Evolutionary conservation across 2,113 vertebrate genomes (phyloP), one percentile per base, ranked within the genome.

Genomic region (Paedocypris sp.): DNA sequence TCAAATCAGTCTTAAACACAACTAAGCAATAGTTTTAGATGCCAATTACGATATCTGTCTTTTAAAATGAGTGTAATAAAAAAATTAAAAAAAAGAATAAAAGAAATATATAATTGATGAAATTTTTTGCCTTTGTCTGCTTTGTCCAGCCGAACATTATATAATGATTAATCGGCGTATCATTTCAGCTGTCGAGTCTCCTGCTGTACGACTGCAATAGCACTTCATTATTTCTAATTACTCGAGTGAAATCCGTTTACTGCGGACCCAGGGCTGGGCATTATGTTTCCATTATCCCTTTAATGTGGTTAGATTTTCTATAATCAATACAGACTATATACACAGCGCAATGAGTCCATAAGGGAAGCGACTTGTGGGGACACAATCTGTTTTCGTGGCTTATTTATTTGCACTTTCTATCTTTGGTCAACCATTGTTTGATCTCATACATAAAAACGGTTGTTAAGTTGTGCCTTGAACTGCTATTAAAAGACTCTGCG

Each of bases 181-280:
- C 72, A 46, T 38, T 15, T 36, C 41, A 33, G 32, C 39, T 60
- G 42, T 33, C 45, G 73, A 64, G 72, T 47, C 70, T 64, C 57
- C 71, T 71, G 61, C 73, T 69, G 51, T 79, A 77, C 76, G 72
- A 77, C 79, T 81, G 66, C 70, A 58, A 67, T 47, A 63, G 64
- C 73, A 79, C 72, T 81, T 79, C 77, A 84, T 84, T 80, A 74
- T 79, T 83, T 76, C 78, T 77, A 77, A 79, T 84, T 80, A 79
- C 58, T 29, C 56, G 28, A 33, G 31, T 42, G n/a, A 25, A 60
- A 60, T 62, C 36, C 31, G 31, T 62, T 51, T 62, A 58, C 46
- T 52, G 32, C 59, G 51, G 25, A 32, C 60, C 53, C 47, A 42
- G 50, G 20, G 32, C 42, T 62, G 61, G 47, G 42, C 45, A n/a